These are phyloP conservation scores for Ernsta delagoae DNA, from an alignment of 2,888 invertebrate genomes.

Conservation along the genomic window DNA sequence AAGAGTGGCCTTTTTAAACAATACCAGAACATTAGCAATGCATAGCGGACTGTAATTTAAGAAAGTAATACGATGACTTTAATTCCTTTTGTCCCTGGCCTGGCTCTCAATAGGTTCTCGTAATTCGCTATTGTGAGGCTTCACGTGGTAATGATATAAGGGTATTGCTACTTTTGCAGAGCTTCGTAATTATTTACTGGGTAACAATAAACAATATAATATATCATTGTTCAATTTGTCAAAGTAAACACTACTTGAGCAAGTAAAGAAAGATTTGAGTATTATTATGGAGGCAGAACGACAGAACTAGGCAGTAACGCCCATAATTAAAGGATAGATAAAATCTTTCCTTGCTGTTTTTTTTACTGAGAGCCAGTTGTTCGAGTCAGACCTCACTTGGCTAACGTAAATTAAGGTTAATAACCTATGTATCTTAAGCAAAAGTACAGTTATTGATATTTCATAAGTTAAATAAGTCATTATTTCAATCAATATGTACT, in stretches of 20 bases:
- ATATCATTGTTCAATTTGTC: background rate
- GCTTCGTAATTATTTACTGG: background rate
- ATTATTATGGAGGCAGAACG: background rate
- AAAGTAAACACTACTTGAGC: background rate
- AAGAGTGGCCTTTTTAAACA: too few species aligned
- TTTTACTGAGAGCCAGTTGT: background rate
- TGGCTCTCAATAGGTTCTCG: conserved; percentile 12
- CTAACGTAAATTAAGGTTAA: background rate
- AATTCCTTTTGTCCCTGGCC: conserved; percentile 35
- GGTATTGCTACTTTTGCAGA: conserved; percentile 27
- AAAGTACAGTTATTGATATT: too few species aligned
- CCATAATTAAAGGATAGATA: background rate
- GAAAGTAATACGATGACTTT: conserved; percentile 32
- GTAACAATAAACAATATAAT: background rate
- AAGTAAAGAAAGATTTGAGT: background rate
- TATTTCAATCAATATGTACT: too few species aligned
- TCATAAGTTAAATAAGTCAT: too few species aligned
- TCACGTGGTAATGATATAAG: conserved; percentile 32
- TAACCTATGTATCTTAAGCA: too few species aligned
- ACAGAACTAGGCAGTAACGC: background rate
- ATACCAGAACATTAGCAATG: too few species aligned
- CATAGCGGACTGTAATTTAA: conserved; percentile 25
- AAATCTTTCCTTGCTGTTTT: background rate
- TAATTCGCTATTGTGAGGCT: conserved; percentile 36
- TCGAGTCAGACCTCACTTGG: background rate